A percentile compares a stretch with the other conserved stretches of the same genome.
Conservation (phyloP, 2,888 invertebrate genomes). For the Andrena praecox region DNA sequence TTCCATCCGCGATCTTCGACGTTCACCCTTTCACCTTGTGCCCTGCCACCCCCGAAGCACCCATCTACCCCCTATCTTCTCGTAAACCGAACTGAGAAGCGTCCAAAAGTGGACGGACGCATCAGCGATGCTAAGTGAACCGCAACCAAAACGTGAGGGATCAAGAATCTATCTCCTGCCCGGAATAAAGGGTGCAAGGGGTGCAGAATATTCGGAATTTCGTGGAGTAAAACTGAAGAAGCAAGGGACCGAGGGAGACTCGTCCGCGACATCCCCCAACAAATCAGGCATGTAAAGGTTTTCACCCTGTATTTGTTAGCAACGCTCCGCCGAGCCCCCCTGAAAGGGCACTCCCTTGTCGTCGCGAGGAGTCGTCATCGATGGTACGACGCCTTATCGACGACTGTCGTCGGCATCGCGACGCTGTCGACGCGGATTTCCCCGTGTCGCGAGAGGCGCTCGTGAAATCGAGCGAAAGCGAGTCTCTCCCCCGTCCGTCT, state of each 20-base stretch:
- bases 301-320: background rate
- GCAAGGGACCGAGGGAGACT: too few relatives aligned
- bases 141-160: conserved; percentile 71
- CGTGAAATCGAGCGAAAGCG: conserved; percentile 54
- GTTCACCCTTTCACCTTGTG: conserved; percentile 29
- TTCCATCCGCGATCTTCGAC: conserved; percentile 60
- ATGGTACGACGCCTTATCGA: conserved; percentile 34
- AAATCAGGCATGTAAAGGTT: too few relatives aligned
- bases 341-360: background rate
- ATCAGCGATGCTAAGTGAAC: conserved; percentile 84
- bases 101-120: conserved; percentile 74
- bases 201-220: background rate
- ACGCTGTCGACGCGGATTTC: conserved; percentile 35
- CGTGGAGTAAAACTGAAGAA: too few relatives aligned
- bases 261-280: too few relatives aligned
- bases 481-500: background rate
- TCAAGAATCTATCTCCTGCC: conserved; percentile 35
- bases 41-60: background rate
- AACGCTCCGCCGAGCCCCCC: background rate
- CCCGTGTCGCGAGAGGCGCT: conserved; percentile 17
- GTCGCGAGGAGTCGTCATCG: conserved; percentile 34
- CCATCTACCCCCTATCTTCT: conserved; percentile 16
- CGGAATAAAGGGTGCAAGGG: conserved; percentile 19
- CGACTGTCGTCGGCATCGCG: conserved; percentile 20
- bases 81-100: conserved; percentile 26